Percentiles rank a stretch among this genome's conserved stretches.
phyloP scores from a whole-genome alignment of 2,113 vertebrate genomes.

The Spea bombifrons region DNA sequence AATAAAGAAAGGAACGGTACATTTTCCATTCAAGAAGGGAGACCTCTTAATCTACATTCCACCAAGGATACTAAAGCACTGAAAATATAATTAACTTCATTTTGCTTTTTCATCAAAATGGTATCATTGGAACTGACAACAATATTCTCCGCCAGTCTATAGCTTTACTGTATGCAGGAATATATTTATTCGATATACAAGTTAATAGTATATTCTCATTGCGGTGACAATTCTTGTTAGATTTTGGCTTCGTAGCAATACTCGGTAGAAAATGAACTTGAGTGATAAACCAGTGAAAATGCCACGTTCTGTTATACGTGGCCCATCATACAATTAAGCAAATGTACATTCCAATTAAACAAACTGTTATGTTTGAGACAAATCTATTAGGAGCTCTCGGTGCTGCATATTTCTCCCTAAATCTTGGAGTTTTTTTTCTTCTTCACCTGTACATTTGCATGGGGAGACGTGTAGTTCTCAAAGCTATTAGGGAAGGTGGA shows the following conservation, averaged over 20 bases:
- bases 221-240: background rate
- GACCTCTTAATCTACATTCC: no score
- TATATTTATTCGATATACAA: no score
- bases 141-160: no score
- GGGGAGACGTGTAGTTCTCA: slow-evolving; percentile 4
- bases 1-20: no score
- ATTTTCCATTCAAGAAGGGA: no score
- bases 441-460: slow-evolving; percentile 26
- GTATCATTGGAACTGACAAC: no score
- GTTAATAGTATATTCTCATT: no score
- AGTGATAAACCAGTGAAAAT: slow-evolving; percentile 28
- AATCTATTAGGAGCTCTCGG: slow-evolving; percentile 10
- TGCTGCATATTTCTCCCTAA: background rate
- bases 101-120: no score
- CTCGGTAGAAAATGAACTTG: slow-evolving; percentile 6
- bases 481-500: slow-evolving; percentile 41
- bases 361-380: slow-evolving; percentile 26
- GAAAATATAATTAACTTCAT: no score
- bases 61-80: no score
- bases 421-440: background rate
- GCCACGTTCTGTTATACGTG: slow-evolving; percentile 22
- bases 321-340: slow-evolving; percentile 22
- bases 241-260: background rate
- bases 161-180: no score
- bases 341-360: slow-evolving; percentile 35